A percentile compares a stretch with the other conserved stretches of the same genome.
Conservation (phyloP, 2,888 invertebrate species). For the Orthonychiurus folsomi region DNA sequence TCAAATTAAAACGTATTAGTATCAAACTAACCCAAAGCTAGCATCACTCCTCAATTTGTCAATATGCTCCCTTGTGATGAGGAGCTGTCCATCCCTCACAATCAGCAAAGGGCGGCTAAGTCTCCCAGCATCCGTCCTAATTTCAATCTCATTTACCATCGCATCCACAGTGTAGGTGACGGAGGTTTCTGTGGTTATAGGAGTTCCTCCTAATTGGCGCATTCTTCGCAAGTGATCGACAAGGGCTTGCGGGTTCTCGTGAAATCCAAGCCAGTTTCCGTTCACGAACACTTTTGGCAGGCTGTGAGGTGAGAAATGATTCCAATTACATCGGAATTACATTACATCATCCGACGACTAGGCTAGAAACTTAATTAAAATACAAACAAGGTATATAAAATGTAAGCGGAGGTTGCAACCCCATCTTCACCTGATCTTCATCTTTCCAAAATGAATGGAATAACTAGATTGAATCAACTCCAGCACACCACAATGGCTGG, state of each 20-base stretch:
- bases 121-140: constrained; percentile 55
- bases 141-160: constrained; percentile 42
- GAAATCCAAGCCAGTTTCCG: constrained; percentile 55
- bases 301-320: constrained; percentile 40
- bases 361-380: no score
- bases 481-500: constrained; percentile 1
- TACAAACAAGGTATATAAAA: no score
- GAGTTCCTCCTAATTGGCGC: constrained; percentile 6
- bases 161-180: constrained; percentile 52
- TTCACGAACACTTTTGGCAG: constrained; percentile 56
- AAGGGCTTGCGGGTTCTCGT: constrained; percentile 52
- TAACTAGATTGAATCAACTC: no score
- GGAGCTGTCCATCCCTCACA: constrained; percentile 51
- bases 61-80: constrained; percentile 51
- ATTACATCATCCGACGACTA: no score
- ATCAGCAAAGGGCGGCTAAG: constrained; percentile 55
- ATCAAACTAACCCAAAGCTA: constrained; percentile 13
- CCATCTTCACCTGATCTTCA: no score
- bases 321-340: background rate
- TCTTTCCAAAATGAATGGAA: no score
- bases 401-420: no score
- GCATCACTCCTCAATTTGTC: constrained; percentile 48
- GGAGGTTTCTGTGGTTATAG: constrained; percentile 39
- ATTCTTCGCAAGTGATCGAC: constrained; percentile 46
- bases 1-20: constrained; percentile 3